Conservation (phyloP, 2,113 vertebrate species). For the Hyperopisus bebe region DNA sequence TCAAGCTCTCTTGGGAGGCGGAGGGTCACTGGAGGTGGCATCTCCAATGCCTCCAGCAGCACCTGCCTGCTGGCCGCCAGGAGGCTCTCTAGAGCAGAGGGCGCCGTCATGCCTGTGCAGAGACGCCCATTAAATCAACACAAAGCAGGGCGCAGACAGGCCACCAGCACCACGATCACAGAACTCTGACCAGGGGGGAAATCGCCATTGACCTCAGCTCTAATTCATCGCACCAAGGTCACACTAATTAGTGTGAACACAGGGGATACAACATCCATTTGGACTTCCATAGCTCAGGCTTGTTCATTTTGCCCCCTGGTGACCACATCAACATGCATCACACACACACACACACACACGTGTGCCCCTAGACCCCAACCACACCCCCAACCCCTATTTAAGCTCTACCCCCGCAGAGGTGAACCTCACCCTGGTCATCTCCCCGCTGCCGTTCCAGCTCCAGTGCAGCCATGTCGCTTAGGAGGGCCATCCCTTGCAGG, state of each 20-base stretch:
- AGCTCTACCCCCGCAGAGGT: not conserved
- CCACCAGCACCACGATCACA: not conserved
- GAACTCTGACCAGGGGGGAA: not conserved
- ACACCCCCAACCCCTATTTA: not conserved
- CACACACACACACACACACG: no score
- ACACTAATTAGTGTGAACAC: not conserved
- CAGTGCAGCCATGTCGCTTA: constrained; percentile 84
- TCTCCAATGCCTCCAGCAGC: constrained; percentile 82
- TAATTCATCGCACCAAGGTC: not conserved
- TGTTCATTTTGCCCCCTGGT: not conserved
- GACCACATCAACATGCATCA: not conserved
- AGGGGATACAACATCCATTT: not conserved
- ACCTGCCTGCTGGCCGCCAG: constrained; percentile 83
- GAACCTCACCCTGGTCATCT: constrained; percentile 58
- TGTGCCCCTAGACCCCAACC: not conserved
- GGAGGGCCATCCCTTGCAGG: constrained; percentile 84
- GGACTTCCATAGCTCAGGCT: not conserved
- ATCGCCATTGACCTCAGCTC: not conserved
- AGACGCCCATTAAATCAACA: constrained; percentile 14
- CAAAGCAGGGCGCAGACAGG: not conserved
- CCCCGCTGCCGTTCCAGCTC: constrained; percentile 74
- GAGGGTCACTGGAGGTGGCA: constrained; percentile 65
- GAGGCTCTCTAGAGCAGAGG: constrained; percentile 78
- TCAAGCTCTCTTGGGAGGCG: constrained; percentile 80
- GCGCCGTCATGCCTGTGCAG: constrained; percentile 43